Evolutionary conservation across 2,113 vertebrate genomes (phyloP).

Genomic region (Nansenia antarctica): DNA sequence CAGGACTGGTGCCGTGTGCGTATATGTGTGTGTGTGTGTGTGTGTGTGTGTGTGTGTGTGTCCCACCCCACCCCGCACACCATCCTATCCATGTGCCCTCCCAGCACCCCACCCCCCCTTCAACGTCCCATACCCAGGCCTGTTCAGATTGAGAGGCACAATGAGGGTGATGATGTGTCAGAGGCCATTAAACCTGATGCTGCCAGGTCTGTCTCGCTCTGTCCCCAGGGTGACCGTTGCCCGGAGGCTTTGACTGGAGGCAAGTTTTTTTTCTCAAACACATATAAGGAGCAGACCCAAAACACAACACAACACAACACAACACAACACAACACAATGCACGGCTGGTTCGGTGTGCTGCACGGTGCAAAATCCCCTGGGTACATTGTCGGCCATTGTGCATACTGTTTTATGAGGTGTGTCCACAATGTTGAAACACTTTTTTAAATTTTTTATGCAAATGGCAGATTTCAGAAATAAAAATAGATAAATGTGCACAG

Average conservation of each 20-base stretch:
- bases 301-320: constrained; percentile 30
- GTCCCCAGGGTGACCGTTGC: constrained; percentile 62
- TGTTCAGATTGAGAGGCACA: constrained; percentile 64
- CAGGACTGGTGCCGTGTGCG: constrained; percentile 43
- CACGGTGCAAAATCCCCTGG: neutral
- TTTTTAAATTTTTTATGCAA: too few species aligned
- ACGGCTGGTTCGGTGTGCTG: too few species aligned
- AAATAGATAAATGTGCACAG: too few species aligned
- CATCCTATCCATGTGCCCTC: too few species aligned
- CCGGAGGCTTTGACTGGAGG: constrained; percentile 59
- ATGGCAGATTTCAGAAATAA: too few species aligned
- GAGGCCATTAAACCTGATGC: constrained; percentile 75
- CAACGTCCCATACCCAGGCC: constrained; percentile 1
- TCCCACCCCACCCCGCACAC: neutral
- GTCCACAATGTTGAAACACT: too few species aligned
- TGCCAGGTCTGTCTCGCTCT: constrained; percentile 59
- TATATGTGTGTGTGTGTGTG: constrained; percentile 31
- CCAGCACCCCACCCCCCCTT: neutral
- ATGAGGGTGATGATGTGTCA: constrained; percentile 72
- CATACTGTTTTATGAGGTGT: neutral
- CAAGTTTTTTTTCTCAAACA: constrained; percentile 67
- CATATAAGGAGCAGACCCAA: constrained; percentile 41
- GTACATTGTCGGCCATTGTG: neutral
- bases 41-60: constrained; percentile 7
- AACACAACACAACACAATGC: constrained; percentile 1